These are phyloP conservation scores for Cephus pygmeus DNA, from an alignment of 2,888 invertebrate genomes.

Conservation along the genomic window DNA sequence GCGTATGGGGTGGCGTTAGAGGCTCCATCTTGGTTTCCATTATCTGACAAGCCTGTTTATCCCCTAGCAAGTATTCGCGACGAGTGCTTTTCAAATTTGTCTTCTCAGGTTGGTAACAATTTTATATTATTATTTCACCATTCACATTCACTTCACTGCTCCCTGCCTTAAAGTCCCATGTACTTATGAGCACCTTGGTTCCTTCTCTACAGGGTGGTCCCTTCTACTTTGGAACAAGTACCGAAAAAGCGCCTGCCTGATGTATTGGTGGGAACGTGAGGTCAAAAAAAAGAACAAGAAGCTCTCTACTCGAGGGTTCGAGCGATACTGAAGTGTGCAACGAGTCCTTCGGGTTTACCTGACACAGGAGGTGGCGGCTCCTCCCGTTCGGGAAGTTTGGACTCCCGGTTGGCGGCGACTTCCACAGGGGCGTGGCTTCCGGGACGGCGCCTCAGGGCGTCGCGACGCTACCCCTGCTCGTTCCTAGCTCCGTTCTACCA, in stretches of 20 bases:
- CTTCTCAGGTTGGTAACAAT: not conserved
- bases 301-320: conserved; percentile 43
- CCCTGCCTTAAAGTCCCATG: not conserved
- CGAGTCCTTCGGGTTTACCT: conserved; percentile 39
- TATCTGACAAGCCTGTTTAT: conserved; percentile 17
- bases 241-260: not conserved
- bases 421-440: conserved; percentile 60
- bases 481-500: not conserved
- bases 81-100: not conserved
- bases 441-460: conserved; percentile 50
- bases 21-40: conserved; percentile 61
- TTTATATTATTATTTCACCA: not conserved
- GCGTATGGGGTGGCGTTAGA: conserved; percentile 59
- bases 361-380: conserved; percentile 53
- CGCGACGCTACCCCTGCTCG: conserved; percentile 47
- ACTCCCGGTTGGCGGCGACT: conserved; percentile 60
- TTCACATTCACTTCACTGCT: not conserved
- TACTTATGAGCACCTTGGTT: not conserved
- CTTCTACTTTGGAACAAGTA: not conserved
- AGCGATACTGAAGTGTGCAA: conserved; percentile 37
- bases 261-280: not conserved
- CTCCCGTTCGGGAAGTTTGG: conserved; percentile 51
- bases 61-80: not conserved
- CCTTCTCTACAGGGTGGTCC: not conserved
- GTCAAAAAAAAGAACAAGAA: conserved; percentile 33